Percentiles rank a stretch among this genome's conserved stretches.
Evolutionary conservation across 2,797 vertebrate species (phyloP).

Genomic region (Anguilla megastoma): DNA sequence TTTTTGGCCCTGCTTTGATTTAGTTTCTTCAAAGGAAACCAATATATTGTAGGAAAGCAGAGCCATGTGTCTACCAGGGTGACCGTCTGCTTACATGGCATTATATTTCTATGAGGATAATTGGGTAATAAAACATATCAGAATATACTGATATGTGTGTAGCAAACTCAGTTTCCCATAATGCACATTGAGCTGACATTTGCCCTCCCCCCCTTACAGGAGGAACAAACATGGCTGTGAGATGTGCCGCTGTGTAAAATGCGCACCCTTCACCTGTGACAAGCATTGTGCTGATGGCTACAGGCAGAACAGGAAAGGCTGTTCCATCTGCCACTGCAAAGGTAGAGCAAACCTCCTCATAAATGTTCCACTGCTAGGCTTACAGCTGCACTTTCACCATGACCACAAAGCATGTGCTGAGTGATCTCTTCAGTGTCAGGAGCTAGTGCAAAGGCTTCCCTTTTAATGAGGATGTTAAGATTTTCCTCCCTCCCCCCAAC

Average conservation of each 20-base stretch:
- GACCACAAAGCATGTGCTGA: neutral
- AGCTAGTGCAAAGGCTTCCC: slow-evolving; percentile 10
- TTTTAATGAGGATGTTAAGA: slow-evolving; percentile 7
- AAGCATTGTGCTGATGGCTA: slow-evolving; percentile 75
- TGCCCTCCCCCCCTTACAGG: slow-evolving; percentile 53
- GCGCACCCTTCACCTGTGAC: slow-evolving; percentile 78
- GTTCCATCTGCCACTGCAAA: slow-evolving; percentile 77
- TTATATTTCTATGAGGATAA: slow-evolving; percentile 36
- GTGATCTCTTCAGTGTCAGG: slow-evolving; percentile 1
- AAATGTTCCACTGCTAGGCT: neutral
- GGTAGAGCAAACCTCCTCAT: slow-evolving; percentile 57
- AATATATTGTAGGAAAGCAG: slow-evolving; percentile 61
- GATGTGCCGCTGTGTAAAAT: slow-evolving; percentile 81
- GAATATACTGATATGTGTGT: neutral
- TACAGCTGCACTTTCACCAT: slow-evolving; percentile 27
- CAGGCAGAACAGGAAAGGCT: slow-evolving; percentile 76
- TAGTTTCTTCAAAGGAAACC: slow-evolving; percentile 68
- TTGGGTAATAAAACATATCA: neutral
- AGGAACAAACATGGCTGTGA: slow-evolving; percentile 82
- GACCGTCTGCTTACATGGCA: slow-evolving; percentile 59
- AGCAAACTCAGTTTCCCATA: neutral
- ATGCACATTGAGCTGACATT: neutral
- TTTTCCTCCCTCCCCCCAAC: neutral
- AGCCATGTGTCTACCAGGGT: slow-evolving; percentile 68
- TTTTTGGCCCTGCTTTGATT: slow-evolving; percentile 63